Evolutionary conservation across 2,113 vertebrate genomes (phyloP).

Genomic region (Aleadryas rufinucha): DNA sequence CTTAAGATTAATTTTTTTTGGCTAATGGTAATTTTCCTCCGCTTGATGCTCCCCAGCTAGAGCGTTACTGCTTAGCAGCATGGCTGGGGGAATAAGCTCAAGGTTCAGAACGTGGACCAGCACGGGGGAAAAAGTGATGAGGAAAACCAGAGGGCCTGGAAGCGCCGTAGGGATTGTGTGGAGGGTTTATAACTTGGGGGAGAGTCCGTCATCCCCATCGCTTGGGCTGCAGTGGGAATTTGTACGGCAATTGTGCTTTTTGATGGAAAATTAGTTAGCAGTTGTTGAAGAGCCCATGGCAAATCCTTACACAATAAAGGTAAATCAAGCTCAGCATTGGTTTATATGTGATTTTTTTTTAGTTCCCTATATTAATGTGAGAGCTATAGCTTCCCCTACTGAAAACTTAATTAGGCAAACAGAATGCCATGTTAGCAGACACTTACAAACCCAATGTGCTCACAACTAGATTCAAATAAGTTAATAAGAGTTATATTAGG

Average conservation of each 20-base stretch:
- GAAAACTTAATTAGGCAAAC: constrained; percentile 63
- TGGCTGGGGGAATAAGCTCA: background rate
- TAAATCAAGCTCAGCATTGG: constrained; percentile 47
- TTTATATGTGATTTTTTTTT: constrained; percentile 26
- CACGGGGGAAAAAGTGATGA: constrained; percentile 4
- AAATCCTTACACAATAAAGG: constrained; percentile 45
- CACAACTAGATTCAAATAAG: constrained; percentile 35
- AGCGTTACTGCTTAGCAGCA: constrained; percentile 39
- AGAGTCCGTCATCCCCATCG: background rate
- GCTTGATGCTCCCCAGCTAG: constrained; percentile 4
- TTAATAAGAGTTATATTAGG: constrained; percentile 57
- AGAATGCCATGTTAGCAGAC: constrained; percentile 59
- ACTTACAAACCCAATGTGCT: constrained; percentile 32
- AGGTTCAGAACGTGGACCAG: constrained; percentile 45
- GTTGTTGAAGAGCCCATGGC: constrained; percentile 11
- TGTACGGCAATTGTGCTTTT: background rate
- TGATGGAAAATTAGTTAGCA: constrained; percentile 36
- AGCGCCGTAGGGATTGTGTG: background rate
- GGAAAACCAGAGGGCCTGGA: background rate
- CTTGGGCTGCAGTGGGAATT: constrained; percentile 3
- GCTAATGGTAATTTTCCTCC: constrained; percentile 40
- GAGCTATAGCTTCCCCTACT: constrained; percentile 33
- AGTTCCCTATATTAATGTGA: constrained; percentile 12
- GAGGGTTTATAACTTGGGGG: background rate
- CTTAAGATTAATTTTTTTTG: constrained; percentile 51